Conservation (phyloP, 2,113 vertebrate genomes). For the Motacilla alba region DNA sequence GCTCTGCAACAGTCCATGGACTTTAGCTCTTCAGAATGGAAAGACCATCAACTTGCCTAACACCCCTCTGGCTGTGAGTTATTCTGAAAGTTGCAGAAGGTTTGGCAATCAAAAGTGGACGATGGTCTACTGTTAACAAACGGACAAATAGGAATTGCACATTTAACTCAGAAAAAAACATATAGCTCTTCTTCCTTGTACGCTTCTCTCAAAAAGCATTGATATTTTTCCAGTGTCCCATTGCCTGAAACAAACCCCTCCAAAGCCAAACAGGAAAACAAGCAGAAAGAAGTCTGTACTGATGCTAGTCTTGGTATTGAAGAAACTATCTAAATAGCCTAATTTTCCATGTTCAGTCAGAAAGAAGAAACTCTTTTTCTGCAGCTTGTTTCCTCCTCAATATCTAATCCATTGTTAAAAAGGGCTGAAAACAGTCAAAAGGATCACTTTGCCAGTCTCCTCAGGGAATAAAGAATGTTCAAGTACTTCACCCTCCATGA, state of each 20-base stretch:
- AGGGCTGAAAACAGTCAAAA: background rate
- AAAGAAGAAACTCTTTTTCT: background rate
- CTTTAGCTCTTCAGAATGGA: background rate
- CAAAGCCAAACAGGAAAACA: background rate
- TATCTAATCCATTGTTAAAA: background rate
- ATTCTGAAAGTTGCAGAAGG: background rate
- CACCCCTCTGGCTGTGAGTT: background rate
- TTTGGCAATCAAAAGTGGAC: background rate
- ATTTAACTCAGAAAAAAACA: background rate
- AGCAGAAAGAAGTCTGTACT: background rate
- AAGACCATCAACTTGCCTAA: accelerated
- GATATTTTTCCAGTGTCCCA: background rate
- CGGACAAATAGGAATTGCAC: background rate
- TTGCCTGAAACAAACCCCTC: background rate
- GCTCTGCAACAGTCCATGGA: background rate
- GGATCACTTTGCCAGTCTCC: background rate
- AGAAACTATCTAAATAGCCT: background rate
- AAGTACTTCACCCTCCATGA: background rate
- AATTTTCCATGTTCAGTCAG: background rate
- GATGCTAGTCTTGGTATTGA: background rate
- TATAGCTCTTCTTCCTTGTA: background rate
- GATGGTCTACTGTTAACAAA: background rate
- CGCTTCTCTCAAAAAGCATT: accelerated
- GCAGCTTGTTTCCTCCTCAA: background rate
- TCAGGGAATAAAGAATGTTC: background rate